These are phyloP conservation scores for Martes martes DNA, from an alignment of 2,113 vertebrate genomes.

Conservation along the genomic window DNA sequence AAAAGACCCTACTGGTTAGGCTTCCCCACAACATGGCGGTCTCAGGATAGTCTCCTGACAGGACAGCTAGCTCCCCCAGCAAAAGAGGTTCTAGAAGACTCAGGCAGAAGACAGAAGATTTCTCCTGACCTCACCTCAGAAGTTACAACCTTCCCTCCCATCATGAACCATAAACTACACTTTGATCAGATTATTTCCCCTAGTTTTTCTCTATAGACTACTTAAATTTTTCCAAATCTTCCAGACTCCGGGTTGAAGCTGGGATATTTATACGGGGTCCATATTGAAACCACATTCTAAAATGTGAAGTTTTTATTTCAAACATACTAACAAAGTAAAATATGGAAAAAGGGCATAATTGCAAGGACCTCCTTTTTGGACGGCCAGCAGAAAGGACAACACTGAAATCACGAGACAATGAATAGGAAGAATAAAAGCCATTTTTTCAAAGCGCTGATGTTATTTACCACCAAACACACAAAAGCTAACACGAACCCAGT, in stretches of 20 bases:
- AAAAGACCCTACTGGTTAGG: not conserved
- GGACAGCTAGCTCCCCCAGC: not conserved
- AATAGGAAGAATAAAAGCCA: not conserved
- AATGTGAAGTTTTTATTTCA: not conserved
- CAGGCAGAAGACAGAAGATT: not conserved
- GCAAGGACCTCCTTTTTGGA: not conserved
- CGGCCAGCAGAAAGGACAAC: not conserved
- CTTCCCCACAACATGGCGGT: not conserved
- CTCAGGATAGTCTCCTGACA: not conserved
- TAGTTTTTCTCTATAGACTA: not conserved
- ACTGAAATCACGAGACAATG: not conserved
- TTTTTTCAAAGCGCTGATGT: slow-evolving; percentile 15
- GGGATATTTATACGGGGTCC: not conserved
- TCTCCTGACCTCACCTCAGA: not conserved
- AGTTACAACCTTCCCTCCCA: not conserved
- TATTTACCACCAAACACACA: slow-evolving; percentile 12
- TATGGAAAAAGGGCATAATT: not conserved
- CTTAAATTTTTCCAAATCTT: not conserved
- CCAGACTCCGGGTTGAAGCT: not conserved
- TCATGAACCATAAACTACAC: not conserved
- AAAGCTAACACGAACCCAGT: not conserved
- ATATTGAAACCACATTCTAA: not conserved
- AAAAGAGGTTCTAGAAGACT: not conserved
- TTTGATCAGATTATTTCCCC: not conserved
- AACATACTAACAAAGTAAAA: not conserved